Percentiles rank a stretch among this genome's conserved stretches.
These are phyloP conservation scores for Lobophora halterata DNA, from an alignment of 2,888 invertebrate genomes.

Conservation along the genomic window DNA sequence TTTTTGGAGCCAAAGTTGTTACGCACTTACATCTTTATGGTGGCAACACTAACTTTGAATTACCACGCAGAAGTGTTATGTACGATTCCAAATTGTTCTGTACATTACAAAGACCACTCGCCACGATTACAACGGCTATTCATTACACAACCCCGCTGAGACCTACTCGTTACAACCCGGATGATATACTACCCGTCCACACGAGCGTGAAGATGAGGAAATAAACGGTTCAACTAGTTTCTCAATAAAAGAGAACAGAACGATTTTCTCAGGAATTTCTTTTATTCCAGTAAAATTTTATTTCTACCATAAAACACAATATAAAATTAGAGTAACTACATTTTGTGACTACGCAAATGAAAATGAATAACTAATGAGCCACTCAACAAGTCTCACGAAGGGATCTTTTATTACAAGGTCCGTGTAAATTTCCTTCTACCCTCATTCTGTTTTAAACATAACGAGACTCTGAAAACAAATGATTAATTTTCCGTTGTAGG, in stretches of 20 bases:
- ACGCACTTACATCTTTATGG: too few relatives aligned
- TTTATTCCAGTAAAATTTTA: slow-evolving; percentile 44
- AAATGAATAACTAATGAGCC: slow-evolving; percentile 71
- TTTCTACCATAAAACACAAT: slow-evolving; percentile 45
- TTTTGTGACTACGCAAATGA: slow-evolving; percentile 61
- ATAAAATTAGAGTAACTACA: slow-evolving; percentile 58
- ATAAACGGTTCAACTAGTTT: slow-evolving; percentile 15
- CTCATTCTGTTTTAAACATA: slow-evolving; percentile 25
- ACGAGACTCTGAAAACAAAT: slow-evolving; percentile 37
- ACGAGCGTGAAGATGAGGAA: slow-evolving; percentile 18
- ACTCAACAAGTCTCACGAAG: slow-evolving; percentile 61
- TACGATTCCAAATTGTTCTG: slow-evolving; percentile 38
- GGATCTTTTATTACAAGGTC: slow-evolving; percentile 56
- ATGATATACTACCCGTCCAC: slow-evolving; percentile 12
- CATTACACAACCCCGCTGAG: slow-evolving; percentile 36
- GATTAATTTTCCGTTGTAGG: slow-evolving; percentile 33
- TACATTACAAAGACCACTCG: slow-evolving; percentile 42
- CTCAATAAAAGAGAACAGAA: slow-evolving; percentile 13
- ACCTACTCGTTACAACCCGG: too few relatives aligned
- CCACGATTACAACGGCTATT: slow-evolving; percentile 42
- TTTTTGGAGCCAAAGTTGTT: too few relatives aligned
- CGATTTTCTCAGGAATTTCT: slow-evolving; percentile 27
- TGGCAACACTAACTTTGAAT: too few relatives aligned
- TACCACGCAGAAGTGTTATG: slow-evolving; percentile 1
- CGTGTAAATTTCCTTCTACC: slow-evolving; percentile 47